Evolutionary conservation across 92 coral and sea anemone genomes (phyloP).

Genomic region (Phymanthus crucifer): DNA sequence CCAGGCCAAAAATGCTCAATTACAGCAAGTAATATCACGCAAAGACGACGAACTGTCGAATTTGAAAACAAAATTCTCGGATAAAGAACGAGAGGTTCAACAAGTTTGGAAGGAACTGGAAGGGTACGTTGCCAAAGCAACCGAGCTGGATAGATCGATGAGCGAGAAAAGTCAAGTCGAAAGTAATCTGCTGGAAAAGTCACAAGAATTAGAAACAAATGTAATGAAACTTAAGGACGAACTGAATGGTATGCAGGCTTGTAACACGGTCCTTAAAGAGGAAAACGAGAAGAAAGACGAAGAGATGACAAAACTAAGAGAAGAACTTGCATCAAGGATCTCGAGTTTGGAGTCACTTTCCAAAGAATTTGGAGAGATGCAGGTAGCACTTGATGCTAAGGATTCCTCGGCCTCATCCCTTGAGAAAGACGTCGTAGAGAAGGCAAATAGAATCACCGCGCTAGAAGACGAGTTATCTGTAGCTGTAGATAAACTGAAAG

Average conservation of each 20-base stretch:
- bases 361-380: conserved; percentile 34
- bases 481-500: conserved; percentile 9
- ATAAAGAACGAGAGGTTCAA: conserved; percentile 28
- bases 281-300: conserved; percentile 17
- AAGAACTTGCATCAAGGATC: conserved; percentile 38
- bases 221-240: conserved; percentile 21
- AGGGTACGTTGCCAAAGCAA: conserved; percentile 17
- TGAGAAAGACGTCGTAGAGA: background rate
- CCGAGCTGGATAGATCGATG: conserved; percentile 23
- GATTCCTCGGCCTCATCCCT: conserved; percentile 26
- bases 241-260: conserved; percentile 5
- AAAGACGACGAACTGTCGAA: conserved; percentile 28
- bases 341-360: conserved; percentile 22
- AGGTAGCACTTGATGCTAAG: conserved; percentile 24
- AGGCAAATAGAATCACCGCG: background rate
- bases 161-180: conserved; percentile 12
- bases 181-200: conserved; percentile 12
- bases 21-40: conserved; percentile 12
- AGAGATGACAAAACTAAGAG: conserved; percentile 32
- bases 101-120: conserved; percentile 28
- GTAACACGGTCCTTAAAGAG: conserved; percentile 26
- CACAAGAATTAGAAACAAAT: conserved; percentile 16
- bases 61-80: conserved; percentile 12
- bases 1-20: conserved; percentile 21
- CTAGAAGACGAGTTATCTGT: conserved; percentile 11